Conservation (phyloP, 2,113 vertebrate genomes). For the Leucosticte australis region DNA sequence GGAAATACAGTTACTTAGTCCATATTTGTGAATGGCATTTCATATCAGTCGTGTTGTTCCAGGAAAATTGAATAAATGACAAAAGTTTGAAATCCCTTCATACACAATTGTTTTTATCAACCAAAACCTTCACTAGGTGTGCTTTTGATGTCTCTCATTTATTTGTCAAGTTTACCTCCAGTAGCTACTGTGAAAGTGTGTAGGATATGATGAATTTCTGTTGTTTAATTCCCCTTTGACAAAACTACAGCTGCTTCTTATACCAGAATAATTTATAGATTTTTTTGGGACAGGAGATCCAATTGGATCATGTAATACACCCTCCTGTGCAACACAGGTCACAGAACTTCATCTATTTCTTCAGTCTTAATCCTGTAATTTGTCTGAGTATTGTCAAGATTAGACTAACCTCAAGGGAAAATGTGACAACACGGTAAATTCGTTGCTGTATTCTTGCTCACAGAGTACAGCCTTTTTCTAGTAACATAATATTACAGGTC, state of each 20-base stretch:
- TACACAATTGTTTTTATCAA: not conserved
- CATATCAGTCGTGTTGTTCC: not conserved
- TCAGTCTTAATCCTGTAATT: not conserved
- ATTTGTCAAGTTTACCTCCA: not conserved
- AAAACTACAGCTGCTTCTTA: not conserved
- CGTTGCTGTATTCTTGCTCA: not conserved
- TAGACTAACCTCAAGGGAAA: not conserved
- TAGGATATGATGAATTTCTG: not conserved
- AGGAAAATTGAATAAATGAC: not conserved
- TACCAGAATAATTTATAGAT: not conserved
- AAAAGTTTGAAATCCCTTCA: not conserved
- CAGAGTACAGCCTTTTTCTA: not conserved
- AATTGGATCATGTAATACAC: not conserved
- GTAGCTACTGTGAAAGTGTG: not conserved
- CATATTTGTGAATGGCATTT: not conserved
- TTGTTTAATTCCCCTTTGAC: not conserved
- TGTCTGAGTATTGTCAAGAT: not conserved
- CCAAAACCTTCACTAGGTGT: not conserved
- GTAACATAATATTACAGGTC: not conserved
- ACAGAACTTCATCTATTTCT: not conserved
- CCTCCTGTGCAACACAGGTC: not conserved
- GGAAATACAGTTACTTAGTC: not conserved
- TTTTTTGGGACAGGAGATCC: not conserved
- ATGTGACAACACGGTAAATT: rapidly evolving
- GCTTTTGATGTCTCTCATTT: not conserved